Conservation (phyloP, 2,113 vertebrate genomes). For the Prionailurus bengalensis region DNA sequence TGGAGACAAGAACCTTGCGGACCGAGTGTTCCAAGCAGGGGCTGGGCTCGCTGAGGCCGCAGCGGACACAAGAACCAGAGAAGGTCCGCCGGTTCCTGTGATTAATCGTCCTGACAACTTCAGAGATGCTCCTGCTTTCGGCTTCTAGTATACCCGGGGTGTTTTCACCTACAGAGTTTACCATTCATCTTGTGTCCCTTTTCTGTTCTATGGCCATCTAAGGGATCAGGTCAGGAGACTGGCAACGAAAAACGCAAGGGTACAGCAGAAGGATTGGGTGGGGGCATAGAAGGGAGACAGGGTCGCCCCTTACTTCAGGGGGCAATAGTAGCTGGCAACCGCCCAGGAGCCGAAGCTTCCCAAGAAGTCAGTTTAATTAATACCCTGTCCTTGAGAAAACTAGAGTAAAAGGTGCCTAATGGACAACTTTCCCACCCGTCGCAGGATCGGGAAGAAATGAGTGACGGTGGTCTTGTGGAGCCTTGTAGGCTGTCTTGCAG, state of each 20-base stretch:
- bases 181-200: background rate
- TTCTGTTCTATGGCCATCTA: background rate
- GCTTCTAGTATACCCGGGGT: background rate
- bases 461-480: background rate
- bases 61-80: rapidly evolving
- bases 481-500: too few species aligned
- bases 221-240: background rate
- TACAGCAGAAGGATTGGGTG: background rate
- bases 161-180: background rate
- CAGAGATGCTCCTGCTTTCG: background rate
- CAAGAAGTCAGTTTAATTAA: background rate
- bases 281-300: background rate
- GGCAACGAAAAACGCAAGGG: background rate
- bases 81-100: too few species aligned
- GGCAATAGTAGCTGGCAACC: background rate
- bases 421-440: background rate
- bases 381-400: background rate
- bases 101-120: background rate
- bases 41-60: background rate
- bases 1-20: background rate
- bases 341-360: background rate
- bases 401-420: background rate
- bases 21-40: background rate
- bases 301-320: background rate
- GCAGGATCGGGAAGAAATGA: background rate